phyloP scores from a whole-genome alignment of 2,113 vertebrate genomes.

The Condylura cristata region DNA sequence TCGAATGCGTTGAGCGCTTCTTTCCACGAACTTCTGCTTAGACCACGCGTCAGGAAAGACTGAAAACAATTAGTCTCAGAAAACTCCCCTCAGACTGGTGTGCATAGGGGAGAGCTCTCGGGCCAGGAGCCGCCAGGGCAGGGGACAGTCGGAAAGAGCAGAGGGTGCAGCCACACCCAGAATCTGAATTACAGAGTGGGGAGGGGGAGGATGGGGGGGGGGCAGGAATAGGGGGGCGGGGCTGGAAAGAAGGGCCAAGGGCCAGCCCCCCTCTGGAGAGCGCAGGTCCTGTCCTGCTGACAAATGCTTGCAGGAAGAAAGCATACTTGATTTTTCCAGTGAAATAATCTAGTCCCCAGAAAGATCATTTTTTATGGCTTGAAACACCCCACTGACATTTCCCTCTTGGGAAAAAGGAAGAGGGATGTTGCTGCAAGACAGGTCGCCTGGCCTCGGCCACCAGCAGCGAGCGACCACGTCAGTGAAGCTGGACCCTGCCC shows the following conservation, averaged over 20 bases:
- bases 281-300: constrained; percentile 44
- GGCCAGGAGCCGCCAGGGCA: neutral
- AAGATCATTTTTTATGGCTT: constrained; percentile 84
- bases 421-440: constrained; percentile 74
- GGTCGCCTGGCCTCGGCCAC: constrained; percentile 3
- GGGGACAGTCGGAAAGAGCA: neutral
- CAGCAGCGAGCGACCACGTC: constrained; percentile 34
- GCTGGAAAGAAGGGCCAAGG: neutral
- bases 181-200: neutral
- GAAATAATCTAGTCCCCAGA: constrained; percentile 80
- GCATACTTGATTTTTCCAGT: constrained; percentile 64
- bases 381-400: constrained; percentile 87
- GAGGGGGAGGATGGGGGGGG: neutral
- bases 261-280: neutral
- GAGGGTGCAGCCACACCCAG: neutral
- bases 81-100: too few relatives aligned
- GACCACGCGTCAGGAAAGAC: too few relatives aligned
- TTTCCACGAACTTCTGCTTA: neutral
- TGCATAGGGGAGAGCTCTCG: neutral
- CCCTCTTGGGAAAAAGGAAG: constrained; percentile 84
- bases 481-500: constrained; percentile 19
- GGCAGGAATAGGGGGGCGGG: neutral
- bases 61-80: constrained; percentile 32
- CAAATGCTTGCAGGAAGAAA: constrained; percentile 64
- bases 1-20: neutral